Evolutionary conservation across 2,888 invertebrate genomes (phyloP).

Genomic region (Hemistola chrysoprasaria): DNA sequence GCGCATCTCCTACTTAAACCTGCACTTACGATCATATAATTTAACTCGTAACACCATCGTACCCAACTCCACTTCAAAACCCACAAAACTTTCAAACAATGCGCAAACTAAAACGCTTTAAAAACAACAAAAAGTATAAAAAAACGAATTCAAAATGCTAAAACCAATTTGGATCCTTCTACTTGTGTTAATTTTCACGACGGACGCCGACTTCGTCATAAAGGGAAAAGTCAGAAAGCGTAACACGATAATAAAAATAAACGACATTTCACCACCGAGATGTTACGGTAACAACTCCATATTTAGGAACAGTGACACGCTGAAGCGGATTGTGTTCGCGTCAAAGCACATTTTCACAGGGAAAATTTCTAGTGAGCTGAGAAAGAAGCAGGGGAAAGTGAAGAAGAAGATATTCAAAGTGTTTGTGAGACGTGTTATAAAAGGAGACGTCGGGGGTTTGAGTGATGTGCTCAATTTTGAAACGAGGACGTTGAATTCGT

Average conservation of each 20-base stretch:
- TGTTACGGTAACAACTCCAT: slow-evolving; percentile 66
- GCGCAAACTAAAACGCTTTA: slow-evolving; percentile 24
- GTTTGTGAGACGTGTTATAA: slow-evolving; percentile 70
- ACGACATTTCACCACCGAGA: slow-evolving; percentile 54
- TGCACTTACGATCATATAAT: slow-evolving; percentile 22
- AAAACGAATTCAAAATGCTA: slow-evolving; percentile 48
- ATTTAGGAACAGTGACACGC: slow-evolving; percentile 67
- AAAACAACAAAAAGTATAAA: slow-evolving; percentile 11
- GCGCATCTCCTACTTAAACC: slow-evolving; percentile 51
- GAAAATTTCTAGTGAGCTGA: slow-evolving; percentile 69
- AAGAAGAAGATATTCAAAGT: slow-evolving; percentile 69
- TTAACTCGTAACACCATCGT: slow-evolving; percentile 32
- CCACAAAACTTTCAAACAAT: slow-evolving; percentile 25
- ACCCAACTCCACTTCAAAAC: slow-evolving; percentile 8
- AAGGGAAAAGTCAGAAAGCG: slow-evolving; percentile 73
- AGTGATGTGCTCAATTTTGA: slow-evolving; percentile 73
- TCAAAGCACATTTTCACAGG: slow-evolving; percentile 78
- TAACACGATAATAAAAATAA: slow-evolving; percentile 69
- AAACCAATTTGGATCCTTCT: slow-evolving; percentile 42
- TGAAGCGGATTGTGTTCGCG: slow-evolving; percentile 60
- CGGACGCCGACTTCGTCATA: slow-evolving; percentile 58
- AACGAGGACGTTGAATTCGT: slow-evolving; percentile 65
- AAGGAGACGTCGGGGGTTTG: slow-evolving; percentile 67
- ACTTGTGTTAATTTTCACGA: slow-evolving; percentile 46
- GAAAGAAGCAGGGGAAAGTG: slow-evolving; percentile 50